A percentile compares a stretch with the other conserved stretches of the same genome.
phyloP scores from a whole-genome alignment of 2,113 vertebrate genomes.

The Colinus virginianus region DNA sequence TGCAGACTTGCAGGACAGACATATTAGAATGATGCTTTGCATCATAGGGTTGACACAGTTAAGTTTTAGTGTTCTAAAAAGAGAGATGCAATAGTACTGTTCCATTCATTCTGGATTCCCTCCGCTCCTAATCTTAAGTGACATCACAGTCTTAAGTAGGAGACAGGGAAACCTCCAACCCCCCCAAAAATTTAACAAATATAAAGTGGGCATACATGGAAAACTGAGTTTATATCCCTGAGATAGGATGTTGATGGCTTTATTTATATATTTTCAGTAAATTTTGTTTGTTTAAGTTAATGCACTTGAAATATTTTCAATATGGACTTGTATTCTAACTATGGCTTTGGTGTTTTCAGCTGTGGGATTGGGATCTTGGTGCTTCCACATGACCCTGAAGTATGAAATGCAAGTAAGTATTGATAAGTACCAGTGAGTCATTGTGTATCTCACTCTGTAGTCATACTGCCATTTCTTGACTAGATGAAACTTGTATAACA shows the following conservation, averaged over 20 bases:
- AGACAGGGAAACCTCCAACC: neutral
- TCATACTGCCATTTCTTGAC: neutral
- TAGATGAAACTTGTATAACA: neutral
- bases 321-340: neutral
- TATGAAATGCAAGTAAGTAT: conserved; percentile 98
- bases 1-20: neutral
- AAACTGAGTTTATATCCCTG: rapidly evolving
- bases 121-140: neutral
- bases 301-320: neutral
- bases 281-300: neutral
- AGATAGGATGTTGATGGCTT: neutral
- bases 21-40: neutral
- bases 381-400: conserved; percentile 98
- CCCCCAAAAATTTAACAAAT: neutral
- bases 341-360: conserved; percentile 83
- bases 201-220: neutral
- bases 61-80: neutral
- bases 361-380: conserved; percentile 97
- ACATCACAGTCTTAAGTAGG: neutral
- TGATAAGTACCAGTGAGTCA: neutral
- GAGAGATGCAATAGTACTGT: neutral
- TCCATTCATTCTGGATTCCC: neutral
- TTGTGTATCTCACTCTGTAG: rapidly evolving
- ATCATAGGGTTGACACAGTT: neutral
- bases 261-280: neutral